Evolutionary conservation across 2,888 invertebrate genomes (phyloP).

Genomic region (Pharmacophagus antenor): DNA sequence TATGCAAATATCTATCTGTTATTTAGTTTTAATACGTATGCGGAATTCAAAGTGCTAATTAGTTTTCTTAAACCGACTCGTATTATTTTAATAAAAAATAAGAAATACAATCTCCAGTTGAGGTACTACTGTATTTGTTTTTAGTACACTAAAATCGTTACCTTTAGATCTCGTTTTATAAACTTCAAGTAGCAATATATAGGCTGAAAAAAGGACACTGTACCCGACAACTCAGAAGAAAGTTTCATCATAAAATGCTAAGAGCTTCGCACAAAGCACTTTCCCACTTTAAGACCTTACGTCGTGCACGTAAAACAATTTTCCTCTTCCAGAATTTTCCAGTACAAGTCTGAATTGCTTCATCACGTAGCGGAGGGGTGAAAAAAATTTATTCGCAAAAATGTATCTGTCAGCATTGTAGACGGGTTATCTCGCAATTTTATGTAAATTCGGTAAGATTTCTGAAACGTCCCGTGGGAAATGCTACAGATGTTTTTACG

Average conservation of each 20-base stretch:
- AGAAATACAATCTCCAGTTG: neutral
- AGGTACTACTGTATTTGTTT: neutral
- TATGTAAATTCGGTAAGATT: conserved; percentile 27
- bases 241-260: conserved; percentile 19
- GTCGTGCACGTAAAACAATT: conserved; percentile 28
- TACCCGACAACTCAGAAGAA: conserved; percentile 3
- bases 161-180: neutral
- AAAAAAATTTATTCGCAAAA: conserved; percentile 24
- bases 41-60: too few relatives aligned
- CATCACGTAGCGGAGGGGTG: conserved; percentile 25
- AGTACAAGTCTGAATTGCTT: conserved; percentile 25
- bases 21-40: too few relatives aligned
- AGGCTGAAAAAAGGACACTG: neutral
- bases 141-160: neutral
- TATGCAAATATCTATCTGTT: too few relatives aligned
- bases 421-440: conserved; percentile 25
- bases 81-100: too few relatives aligned
- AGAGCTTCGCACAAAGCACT: conserved; percentile 24
- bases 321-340: conserved; percentile 23
- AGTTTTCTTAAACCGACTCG: too few relatives aligned
- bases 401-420: conserved; percentile 21
- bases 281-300: conserved; percentile 20
- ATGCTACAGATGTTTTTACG: conserved; percentile 22
- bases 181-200: neutral
- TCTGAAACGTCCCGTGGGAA: conserved; percentile 18